Percentiles rank a stretch among this genome's conserved stretches.
Evolutionary conservation across 2,888 invertebrate genomes (phyloP).

Genomic region (Antheraea assamensis): DNA sequence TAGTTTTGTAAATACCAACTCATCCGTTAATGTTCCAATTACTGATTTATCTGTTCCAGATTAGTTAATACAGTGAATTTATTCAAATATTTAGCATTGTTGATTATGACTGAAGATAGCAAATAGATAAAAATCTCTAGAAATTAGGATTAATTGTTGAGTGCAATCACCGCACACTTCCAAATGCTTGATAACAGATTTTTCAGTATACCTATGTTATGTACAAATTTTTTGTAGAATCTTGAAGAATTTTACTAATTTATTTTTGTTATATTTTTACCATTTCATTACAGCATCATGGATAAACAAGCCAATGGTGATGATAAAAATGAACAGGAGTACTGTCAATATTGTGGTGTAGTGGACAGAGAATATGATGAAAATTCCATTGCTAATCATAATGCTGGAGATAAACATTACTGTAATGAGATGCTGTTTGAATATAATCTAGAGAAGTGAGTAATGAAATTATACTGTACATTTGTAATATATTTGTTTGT

Average conservation of each 20-base stretch:
- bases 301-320: neutral
- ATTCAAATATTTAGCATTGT: neutral
- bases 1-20: no score
- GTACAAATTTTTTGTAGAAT: neutral
- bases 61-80: no score
- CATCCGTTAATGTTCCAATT: neutral
- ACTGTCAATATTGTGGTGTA: constrained; percentile 55
- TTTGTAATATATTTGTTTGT: neutral
- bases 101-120: neutral
- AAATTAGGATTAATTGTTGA: no score
- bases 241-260: neutral
- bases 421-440: constrained; percentile 53
- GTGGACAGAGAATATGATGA: constrained; percentile 56
- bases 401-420: constrained; percentile 48
- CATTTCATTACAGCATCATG: constrained; percentile 6
- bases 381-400: constrained; percentile 40
- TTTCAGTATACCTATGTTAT: no score
- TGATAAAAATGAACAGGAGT: constrained; percentile 31
- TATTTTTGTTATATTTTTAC: neutral
- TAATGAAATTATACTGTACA: constrained; percentile 18
- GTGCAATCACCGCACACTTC: no score
- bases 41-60: neutral
- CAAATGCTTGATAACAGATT: no score
- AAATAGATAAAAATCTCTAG: no score
- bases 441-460: constrained; percentile 56